Evolutionary conservation across 2,113 vertebrate genomes (phyloP), one percentile per base, ranked within the genome.

Genomic region (Sturnus vulgaris): DNA sequence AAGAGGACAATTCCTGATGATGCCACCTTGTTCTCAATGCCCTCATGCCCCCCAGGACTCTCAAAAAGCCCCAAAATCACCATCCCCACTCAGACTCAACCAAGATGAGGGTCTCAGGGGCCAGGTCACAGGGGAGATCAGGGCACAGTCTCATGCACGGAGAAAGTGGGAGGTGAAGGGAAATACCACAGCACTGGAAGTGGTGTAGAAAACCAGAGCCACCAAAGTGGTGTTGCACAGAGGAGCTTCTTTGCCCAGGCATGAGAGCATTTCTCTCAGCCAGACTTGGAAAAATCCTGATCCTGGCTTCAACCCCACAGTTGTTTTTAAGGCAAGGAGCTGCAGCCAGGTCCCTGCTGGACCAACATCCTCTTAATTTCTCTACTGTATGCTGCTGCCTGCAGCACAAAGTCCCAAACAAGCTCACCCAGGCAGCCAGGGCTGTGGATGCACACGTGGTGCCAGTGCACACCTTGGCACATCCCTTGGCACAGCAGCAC

Each of bases 41-140:
- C 33, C 7, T 4, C 0, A 0, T 31, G 30, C 2, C 37, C 35
- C 24, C 12, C 23, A 28, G 40, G 27, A 40, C 55, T 65, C 56
- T 31, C 33, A 12, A 5, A 61, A n/a, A 65, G 2, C 40, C 16
- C 22, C 35, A 40, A 3, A 12, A 25, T 16, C 57, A 22, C 76
- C 42, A 33, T 57, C 31, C 37, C 25, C 0, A 1, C 47, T 44
- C 42, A 49, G 16, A 68, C 19, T 44, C 31, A n/a, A 12, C 10
- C 39, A 30, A 3, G 3, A 2, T 0, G 11, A 66, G 22, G 28
- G 28, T 63, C 39, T 46, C 7, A 2, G 76, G 52, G 37, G 12
- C 31, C 1, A 1, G 5, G 8, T 28, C 35, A 40, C 10, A 1
- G 0, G 0, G 31, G 21, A 82, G 7, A 5, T 15, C 37, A 13